Base-by-base conservation (phyloP, 2,113 vertebrate genomes). In the Ahaetulla prasina region DNA sequence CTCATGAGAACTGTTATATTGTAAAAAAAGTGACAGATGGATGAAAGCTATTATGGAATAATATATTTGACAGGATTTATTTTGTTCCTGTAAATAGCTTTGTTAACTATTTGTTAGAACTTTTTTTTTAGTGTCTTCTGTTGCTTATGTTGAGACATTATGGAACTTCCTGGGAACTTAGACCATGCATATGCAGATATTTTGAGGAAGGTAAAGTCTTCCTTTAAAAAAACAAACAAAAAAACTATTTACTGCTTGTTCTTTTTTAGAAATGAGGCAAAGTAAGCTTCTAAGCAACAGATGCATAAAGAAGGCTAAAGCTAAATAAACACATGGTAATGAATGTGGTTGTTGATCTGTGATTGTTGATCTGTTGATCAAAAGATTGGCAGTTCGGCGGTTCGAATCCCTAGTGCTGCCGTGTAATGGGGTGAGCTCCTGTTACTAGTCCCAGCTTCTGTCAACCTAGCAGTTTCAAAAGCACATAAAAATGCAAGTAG, bases 11-110 rank as follows among this genome's bases (percentile, higher is more conserved):
- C n/a, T 94, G 93, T 91, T 63, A 88, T n/a, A 92, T 90, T 91
- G 91, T 57, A 93, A 93, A 96, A 94, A 55, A 55, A 63, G 93
- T 93, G 95, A 95, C 94, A 96, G 91, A 95, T 95, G 94, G 90
- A 85, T 91, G 53, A 47, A 95, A 96, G 93, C 93, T 95, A 91
- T 91, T 94, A 93, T 92, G 95, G 95, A 96, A 96, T 92, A 94
- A 96, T 86, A 94, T 95, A 91, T 96, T 96, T 0, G 0, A 93
- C 0, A 0, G 93, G 94, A 95, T 96, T 96, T 95, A 86, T 93
- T 93, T 96, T 49, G 80, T 95, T 94, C 91, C 23, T 91, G 53
- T 91, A 95, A 95, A 92, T 92, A 89, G 96, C 94, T 85, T 95
- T 92, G 95, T 91, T 94, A 96, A 95, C 94, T 92, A 92, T 95